Evolutionary conservation across 2,888 invertebrate species (phyloP), one percentile per base, ranked within the genome.

Genomic region (Hyposoter didymator): DNA sequence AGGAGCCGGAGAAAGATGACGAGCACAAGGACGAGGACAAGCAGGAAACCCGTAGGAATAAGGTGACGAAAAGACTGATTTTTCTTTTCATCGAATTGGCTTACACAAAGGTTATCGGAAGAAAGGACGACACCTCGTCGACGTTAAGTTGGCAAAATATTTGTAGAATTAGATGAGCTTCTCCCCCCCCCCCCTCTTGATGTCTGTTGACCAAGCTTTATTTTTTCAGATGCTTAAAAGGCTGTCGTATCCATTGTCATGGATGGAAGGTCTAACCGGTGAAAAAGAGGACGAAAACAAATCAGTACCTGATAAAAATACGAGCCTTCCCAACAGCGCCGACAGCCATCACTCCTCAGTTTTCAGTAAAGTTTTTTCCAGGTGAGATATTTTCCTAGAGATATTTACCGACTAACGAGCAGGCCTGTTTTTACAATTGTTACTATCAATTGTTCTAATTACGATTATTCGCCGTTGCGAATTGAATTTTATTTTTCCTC

Each of bases 331-430:
- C 7, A 95, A 95, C 84, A 95, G 95, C 17, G 95, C 95, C 7
- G 96, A 96, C 89, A 95, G 95, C 88, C 96, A 96, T 91, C 95
- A 96, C 91, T 95, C 95, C 39, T 97, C 97, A 90, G 96, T 98
- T 89, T 98, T 98, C 95, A 98, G 98, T 90, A 98, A 98, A 96
- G 98, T 98, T 89, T 98, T 98, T 94, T 98, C 97, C 93, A 98
- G 97, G 98, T 98, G 94, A 94, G 94, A 89, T 28, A 83, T 78
- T 85, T 86, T 7, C 70, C 17, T 69, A 19, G 52, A 10, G n/a
- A 72, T 62, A 72, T 39, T 39, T 3, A 64, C 28, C 1, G 35
- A 8, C 14, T 35, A 39, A 32, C 64, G 70, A 55, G 64, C 49
- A 22, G 49, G 69, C 75, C 45, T 47, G 70, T 83, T 78, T 35